phyloP scores from a whole-genome alignment of 2,888 invertebrate genomes.

The Eurytoma adleriae region DNA sequence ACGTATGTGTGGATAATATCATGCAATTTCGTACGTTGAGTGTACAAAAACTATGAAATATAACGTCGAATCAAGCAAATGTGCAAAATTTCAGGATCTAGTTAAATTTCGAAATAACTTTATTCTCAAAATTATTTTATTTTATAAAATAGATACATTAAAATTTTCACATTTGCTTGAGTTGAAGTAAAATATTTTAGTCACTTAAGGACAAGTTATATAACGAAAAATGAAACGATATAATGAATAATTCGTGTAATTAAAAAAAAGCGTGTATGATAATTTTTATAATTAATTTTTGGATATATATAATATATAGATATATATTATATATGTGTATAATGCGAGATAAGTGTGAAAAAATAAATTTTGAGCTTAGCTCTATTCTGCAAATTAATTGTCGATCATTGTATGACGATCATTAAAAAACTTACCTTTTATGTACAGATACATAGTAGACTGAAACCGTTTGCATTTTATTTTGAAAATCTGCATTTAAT shows the following conservation, averaged over 20 bases:
- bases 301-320: constrained; percentile 50
- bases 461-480: constrained; percentile 24
- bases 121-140: constrained; percentile 40
- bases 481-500: not conserved
- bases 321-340: constrained; percentile 48
- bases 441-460: constrained; percentile 44
- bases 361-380: constrained; percentile 41
- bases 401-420: constrained; percentile 16
- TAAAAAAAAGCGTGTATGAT: constrained; percentile 55
- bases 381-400: constrained; percentile 36
- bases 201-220: constrained; percentile 46
- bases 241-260: constrained; percentile 52
- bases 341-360: constrained; percentile 46
- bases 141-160: constrained; percentile 6
- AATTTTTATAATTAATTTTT: constrained; percentile 56
- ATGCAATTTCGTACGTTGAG: constrained; percentile 59
- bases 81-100: constrained; percentile 41
- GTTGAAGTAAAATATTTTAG: constrained; percentile 43
- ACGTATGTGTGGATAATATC: constrained; percentile 61
- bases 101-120: constrained; percentile 14
- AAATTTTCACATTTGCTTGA: constrained; percentile 54
- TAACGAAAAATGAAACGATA: constrained; percentile 56
- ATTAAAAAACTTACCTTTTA: constrained; percentile 26
- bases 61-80: constrained; percentile 43
- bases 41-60: constrained; percentile 60